These are phyloP conservation scores for Daubentonia madagascariensis DNA, from an alignment of 2,113 vertebrate genomes.

Conservation along the genomic window DNA sequence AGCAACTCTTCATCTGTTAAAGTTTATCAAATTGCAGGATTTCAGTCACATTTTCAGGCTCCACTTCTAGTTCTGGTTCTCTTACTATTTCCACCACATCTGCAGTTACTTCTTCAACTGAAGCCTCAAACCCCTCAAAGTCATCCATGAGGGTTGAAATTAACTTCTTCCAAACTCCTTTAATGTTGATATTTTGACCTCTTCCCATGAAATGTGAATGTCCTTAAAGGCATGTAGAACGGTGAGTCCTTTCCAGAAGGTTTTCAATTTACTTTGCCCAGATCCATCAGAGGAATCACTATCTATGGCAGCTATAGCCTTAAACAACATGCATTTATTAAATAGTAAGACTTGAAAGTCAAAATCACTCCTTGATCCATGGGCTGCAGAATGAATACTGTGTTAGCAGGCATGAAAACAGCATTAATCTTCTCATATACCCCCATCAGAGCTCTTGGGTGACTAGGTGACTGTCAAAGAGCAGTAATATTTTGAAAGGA, in stretches of 20 bases:
- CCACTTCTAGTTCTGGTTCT: not conserved
- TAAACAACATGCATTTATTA: not conserved
- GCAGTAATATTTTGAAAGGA: not conserved
- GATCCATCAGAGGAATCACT: not conserved
- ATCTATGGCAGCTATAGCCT: not conserved
- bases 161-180: not conserved
- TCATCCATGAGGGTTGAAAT: not conserved
- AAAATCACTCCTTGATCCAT: not conserved
- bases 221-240: not conserved
- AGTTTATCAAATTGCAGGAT: not conserved
- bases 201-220: not conserved
- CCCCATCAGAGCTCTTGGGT: not conserved
- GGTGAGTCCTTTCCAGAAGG: not conserved
- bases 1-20: not conserved
- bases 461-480: not conserved
- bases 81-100: not conserved
- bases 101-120: not conserved
- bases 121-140: not conserved
- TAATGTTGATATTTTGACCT: not conserved
- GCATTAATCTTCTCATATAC: not conserved
- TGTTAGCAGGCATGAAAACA: too few species aligned
- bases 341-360: not conserved
- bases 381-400: not conserved
- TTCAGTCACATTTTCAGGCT: not conserved
- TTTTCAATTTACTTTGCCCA: not conserved